These are phyloP conservation scores for Diplolepis rosae DNA, from an alignment of 2,888 invertebrate genomes.

Conservation along the genomic window DNA sequence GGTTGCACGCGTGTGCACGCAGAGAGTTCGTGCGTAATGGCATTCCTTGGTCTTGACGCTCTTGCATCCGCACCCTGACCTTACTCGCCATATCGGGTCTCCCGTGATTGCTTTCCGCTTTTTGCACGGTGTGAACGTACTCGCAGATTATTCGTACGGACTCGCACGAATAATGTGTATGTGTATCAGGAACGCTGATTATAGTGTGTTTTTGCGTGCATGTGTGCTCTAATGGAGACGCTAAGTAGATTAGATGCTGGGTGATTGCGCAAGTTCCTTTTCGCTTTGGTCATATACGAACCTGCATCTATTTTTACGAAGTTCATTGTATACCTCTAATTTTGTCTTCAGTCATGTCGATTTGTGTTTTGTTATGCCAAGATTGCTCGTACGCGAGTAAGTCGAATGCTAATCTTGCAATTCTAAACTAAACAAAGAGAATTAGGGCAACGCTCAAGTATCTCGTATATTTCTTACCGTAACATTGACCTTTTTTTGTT, in stretches of 20 bases:
- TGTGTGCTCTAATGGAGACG: constrained; percentile 54
- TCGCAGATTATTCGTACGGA: constrained; percentile 45
- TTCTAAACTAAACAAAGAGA: no score
- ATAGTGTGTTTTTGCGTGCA: constrained; percentile 46
- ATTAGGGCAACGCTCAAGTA: no score
- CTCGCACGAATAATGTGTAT: constrained; percentile 37
- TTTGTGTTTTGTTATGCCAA: no score
- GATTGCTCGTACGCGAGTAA: no score
- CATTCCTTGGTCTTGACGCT: constrained; percentile 65
- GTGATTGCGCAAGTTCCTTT: constrained; percentile 43
- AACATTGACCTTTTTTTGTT: no score
- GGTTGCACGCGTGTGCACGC: background rate
- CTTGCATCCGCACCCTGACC: constrained; percentile 67
- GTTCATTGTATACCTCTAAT: background rate
- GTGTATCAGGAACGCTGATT: constrained; percentile 45
- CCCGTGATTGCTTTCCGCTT: constrained; percentile 68
- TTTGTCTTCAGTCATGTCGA: background rate
- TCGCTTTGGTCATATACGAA: constrained; percentile 17
- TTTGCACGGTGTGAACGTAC: constrained; percentile 57
- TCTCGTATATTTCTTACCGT: no score
- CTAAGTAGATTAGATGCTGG: constrained; percentile 57
- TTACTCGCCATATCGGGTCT: constrained; percentile 67
- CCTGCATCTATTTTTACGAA: background rate
- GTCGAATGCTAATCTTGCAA: no score
- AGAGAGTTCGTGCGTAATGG: constrained; percentile 61